phyloP scores from a whole-genome alignment of 2,888 invertebrate species.

The Macaria notata region DNA sequence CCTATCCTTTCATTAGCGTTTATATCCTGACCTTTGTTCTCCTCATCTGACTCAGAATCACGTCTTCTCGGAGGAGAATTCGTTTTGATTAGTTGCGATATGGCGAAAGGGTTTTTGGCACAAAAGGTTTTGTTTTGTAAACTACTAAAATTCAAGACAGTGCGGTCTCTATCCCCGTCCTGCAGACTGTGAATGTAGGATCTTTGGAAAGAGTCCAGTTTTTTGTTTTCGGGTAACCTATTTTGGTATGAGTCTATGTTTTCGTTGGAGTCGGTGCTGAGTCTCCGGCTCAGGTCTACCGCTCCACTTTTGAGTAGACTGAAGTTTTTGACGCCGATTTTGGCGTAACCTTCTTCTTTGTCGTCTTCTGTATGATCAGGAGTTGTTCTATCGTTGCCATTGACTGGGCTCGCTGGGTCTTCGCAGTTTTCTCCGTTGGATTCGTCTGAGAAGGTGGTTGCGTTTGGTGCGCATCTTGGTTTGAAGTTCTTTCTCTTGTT shows the following conservation, averaged over 20 bases:
- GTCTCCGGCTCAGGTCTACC: slow-evolving; percentile 75
- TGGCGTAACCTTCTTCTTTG: slow-evolving; percentile 57
- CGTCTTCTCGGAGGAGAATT: slow-evolving; percentile 80
- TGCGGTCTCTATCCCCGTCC: slow-evolving; percentile 63
- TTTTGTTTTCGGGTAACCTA: slow-evolving; percentile 70
- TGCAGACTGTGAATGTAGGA: slow-evolving; percentile 78
- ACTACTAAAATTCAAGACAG: slow-evolving; percentile 74
- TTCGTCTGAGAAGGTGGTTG: slow-evolving; percentile 75
- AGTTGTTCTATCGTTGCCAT: slow-evolving; percentile 68
- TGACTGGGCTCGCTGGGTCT: slow-evolving; percentile 59
- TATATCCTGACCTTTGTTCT: slow-evolving; percentile 70
- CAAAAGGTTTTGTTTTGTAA: slow-evolving; percentile 79
- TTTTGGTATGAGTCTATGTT: slow-evolving; percentile 77
- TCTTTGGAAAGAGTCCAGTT: slow-evolving; percentile 72
- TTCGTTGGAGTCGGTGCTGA: slow-evolving; percentile 79
- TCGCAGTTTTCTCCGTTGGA: slow-evolving; percentile 67
- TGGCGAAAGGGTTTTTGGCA: slow-evolving; percentile 82
- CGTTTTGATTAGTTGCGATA: slow-evolving; percentile 79
- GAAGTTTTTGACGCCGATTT: slow-evolving; percentile 78
- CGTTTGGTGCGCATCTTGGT: slow-evolving; percentile 86
- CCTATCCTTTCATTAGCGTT: slow-evolving; percentile 73
- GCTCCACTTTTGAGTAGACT: slow-evolving; percentile 74
- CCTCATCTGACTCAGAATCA: slow-evolving; percentile 76
- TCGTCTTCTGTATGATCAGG: slow-evolving; percentile 61
- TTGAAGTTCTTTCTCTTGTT: slow-evolving; percentile 91